Percentiles rank a stretch among this genome's conserved stretches.
These are phyloP conservation scores for Anthonomus grandis DNA, from an alignment of 1,140 invertebrate species.

Conservation along the genomic window DNA sequence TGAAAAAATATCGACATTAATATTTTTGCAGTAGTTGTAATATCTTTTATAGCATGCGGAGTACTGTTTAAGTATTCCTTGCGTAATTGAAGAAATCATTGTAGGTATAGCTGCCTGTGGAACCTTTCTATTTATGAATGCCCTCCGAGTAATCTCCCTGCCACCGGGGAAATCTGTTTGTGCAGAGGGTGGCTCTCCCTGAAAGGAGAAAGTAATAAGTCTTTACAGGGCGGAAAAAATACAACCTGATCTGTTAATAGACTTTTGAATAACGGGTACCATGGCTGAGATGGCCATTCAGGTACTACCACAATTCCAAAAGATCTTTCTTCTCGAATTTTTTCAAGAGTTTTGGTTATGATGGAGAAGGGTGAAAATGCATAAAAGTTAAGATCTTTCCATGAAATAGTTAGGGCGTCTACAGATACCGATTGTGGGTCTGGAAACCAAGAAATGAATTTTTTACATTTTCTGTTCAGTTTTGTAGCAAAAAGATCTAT, in stretches of 20 bases:
- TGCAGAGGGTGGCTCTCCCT: slow-evolving; percentile 1
- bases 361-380: slow-evolving; percentile 34
- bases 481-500: no score
- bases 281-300: slow-evolving; percentile 41
- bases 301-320: slow-evolving; percentile 35
- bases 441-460: not conserved
- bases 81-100: not conserved
- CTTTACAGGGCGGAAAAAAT: not conserved
- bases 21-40: slow-evolving; percentile 1
- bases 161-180: slow-evolving; percentile 1
- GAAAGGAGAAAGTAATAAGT: slow-evolving; percentile 2
- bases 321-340: slow-evolving; percentile 31
- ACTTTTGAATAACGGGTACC: slow-evolving; percentile 32
- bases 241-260: not conserved
- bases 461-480: not conserved
- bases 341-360: slow-evolving; percentile 28
- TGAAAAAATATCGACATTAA: no score
- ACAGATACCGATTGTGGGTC: not conserved
- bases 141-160: slow-evolving; percentile 6
- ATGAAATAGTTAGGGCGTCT: not conserved
- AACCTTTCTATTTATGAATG: not conserved
- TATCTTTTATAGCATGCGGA: not conserved
- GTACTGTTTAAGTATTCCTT: not conserved
- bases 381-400: slow-evolving; percentile 29
- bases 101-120: slow-evolving; percentile 1